Percentiles rank a stretch among this genome's conserved stretches.
Conservation (phyloP, 2,888 invertebrate species). For the Hydraecia micacea region DNA sequence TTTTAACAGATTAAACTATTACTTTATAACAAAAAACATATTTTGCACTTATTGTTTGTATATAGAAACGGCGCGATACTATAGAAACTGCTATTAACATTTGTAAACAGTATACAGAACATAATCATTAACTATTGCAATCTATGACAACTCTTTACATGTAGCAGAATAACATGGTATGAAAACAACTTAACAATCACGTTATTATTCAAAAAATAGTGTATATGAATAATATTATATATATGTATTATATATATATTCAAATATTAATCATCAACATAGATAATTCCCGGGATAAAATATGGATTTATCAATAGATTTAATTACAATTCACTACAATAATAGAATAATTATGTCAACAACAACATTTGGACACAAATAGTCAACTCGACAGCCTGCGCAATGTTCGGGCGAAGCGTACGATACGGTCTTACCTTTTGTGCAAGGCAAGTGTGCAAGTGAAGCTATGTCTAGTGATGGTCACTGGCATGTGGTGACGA, state of each 20-base stretch:
- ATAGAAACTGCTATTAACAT: constrained; percentile 84
- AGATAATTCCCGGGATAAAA: constrained; percentile 84
- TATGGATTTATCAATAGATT: constrained; percentile 83
- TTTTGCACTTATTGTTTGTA: constrained; percentile 81
- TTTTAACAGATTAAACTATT: constrained; percentile 87
- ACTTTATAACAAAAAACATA: constrained; percentile 86
- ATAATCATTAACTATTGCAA: constrained; percentile 83
- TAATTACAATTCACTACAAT: constrained; percentile 86
- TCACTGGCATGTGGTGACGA: constrained; percentile 16
- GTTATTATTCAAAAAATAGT: constrained; percentile 83
- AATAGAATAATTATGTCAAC: constrained; percentile 84
- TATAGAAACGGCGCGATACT: constrained; percentile 79
- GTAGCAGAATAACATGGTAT: constrained; percentile 79
- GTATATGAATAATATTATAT: constrained; percentile 87
- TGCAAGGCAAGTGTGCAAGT: constrained; percentile 47
- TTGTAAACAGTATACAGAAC: constrained; percentile 85
- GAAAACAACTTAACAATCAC: constrained; percentile 88
- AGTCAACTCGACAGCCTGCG: constrained; percentile 72
- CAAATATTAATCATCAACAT: constrained; percentile 84
- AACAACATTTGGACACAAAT: constrained; percentile 83
- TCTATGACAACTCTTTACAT: constrained; percentile 78
- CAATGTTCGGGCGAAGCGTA: constrained; percentile 15
- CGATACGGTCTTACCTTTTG: constrained; percentile 36
- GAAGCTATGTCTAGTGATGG: constrained; percentile 47
- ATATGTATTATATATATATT: constrained; percentile 78